These are phyloP conservation scores for Geopemphigus sp. DNA, from an alignment of 1,140 invertebrate species.

Conservation along the genomic window DNA sequence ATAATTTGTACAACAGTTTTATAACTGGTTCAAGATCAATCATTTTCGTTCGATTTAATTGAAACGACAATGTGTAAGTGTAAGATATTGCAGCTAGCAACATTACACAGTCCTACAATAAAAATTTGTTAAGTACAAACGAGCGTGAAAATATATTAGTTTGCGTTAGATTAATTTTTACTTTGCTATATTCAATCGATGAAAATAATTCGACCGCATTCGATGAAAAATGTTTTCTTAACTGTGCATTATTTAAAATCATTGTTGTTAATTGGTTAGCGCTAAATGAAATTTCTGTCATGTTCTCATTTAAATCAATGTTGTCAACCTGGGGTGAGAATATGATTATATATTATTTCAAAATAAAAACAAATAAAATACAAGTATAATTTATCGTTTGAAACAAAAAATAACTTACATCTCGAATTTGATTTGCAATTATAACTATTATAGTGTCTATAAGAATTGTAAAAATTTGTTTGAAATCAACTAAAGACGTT, in stretches of 20 bases:
- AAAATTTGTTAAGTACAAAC: background rate
- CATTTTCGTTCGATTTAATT: background rate
- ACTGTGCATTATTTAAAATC: background rate
- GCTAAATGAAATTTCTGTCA: constrained; percentile 28
- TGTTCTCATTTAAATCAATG: constrained; percentile 23
- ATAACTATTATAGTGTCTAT: constrained; percentile 27
- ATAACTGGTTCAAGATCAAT: constrained; percentile 36
- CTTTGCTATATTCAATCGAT: constrained; percentile 21
- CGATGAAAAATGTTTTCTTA: constrained; percentile 26
- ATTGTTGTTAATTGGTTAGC: constrained; percentile 13
- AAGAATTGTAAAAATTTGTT: constrained; percentile 17
- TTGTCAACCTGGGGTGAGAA: constrained; percentile 17
- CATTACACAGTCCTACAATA: constrained; percentile 6
- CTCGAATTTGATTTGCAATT: constrained; percentile 30
- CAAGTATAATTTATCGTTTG: background rate
- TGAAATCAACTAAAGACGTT: background rate
- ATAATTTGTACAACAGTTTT: constrained; percentile 4
- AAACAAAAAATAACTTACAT: constrained; percentile 14
- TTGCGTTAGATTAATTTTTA: background rate
- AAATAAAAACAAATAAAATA: no score
- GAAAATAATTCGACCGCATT: constrained; percentile 28
- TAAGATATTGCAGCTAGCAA: constrained; percentile 29
- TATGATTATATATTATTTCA: no score
- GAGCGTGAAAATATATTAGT: background rate
- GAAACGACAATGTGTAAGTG: constrained; percentile 28